These are phyloP conservation scores for Chelon labrosus DNA, from an alignment of 2,797 vertebrate genomes.

Conservation along the genomic window DNA sequence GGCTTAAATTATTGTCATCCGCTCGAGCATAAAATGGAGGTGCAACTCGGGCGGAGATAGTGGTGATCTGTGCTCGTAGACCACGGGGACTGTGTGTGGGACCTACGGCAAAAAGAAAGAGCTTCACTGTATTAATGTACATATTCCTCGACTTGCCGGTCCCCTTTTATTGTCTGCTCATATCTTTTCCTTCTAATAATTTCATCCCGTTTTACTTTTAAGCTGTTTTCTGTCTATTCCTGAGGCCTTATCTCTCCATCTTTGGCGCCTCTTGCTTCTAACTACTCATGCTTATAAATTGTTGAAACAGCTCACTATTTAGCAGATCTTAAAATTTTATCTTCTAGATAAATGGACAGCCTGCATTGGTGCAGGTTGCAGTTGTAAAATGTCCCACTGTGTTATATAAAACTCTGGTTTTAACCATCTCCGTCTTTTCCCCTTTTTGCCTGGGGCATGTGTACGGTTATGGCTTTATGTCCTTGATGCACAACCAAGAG, in stretches of 20 bases:
- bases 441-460: conserved; percentile 56
- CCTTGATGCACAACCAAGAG: conserved; percentile 48
- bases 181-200: conserved; percentile 6
- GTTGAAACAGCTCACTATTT: conserved; percentile 17
- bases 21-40: conserved; percentile 80
- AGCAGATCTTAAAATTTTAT: conserved; percentile 48
- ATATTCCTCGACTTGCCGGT: conserved; percentile 13
- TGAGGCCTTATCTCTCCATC: not conserved
- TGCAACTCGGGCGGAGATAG: conserved; percentile 58
- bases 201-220: conserved; percentile 3
- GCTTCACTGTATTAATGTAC: conserved; percentile 3
- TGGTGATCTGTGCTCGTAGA: conserved; percentile 58
- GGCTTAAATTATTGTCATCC: conserved; percentile 81
- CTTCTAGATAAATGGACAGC: conserved; percentile 23
- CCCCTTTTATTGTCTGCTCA: conserved; percentile 4
- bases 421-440: conserved; percentile 30
- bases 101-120: not conserved
- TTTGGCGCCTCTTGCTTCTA: not conserved
- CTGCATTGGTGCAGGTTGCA: not conserved
- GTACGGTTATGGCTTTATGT: conserved; percentile 45
- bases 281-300: not conserved
- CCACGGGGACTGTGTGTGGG: conserved; percentile 15
- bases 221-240: not conserved
- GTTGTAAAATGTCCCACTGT: conserved; percentile 54
- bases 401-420: conserved; percentile 15